Evolutionary conservation across 2,113 vertebrate species (phyloP), one percentile per base, ranked within the genome.

Genomic region (Xiphophorus maculatus): DNA sequence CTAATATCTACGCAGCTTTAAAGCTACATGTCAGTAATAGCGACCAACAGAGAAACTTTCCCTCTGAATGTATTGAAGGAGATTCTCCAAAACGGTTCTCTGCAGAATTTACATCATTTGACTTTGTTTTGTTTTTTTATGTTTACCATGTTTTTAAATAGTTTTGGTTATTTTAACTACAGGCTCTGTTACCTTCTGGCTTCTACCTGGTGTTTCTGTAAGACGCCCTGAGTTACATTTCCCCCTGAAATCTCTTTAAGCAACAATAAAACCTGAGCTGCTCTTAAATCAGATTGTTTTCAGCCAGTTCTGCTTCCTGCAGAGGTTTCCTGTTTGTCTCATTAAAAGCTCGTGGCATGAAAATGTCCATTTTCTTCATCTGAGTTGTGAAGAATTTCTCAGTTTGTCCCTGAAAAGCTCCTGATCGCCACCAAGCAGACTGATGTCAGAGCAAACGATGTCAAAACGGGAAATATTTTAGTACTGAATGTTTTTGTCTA

Each of bases 401-500:
- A 58, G 8, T 66, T 72, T 62, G 25, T 42, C 32, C 17, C 13
- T 15, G 10, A 67, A 69, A 81, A 22, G 74, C 74, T 79, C 44
- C 28, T 73, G 67, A 80, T 75, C 79, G 80, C 63, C 0, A 70
- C 11, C 58, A 54, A 77, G 66, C 67, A 72, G 27, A 87, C 63
- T 83, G 84, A 89, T 90, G 88, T 92, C 87, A 88, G 77, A 84
- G 48, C 74, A 85, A 79, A 28, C 72, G 77, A 89, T 91, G 84
- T 90, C 87, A 90, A 74, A 80, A 80, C 10, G 0, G 76, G 80
- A 33, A 68, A 64, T 85, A 76, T 86, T 86, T 90, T 77, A 81
- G n/a, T 69, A 72, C 33, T 83, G 74, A 89, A 85, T 87, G 85
- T 82, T 28, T 76, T 79, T 71, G 27, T 66, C 30, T 74, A 35